A percentile compares a stretch with the other conserved stretches of the same genome.
Conservation (phyloP, 2,888 invertebrate species). For the Thalpophila matura region DNA sequence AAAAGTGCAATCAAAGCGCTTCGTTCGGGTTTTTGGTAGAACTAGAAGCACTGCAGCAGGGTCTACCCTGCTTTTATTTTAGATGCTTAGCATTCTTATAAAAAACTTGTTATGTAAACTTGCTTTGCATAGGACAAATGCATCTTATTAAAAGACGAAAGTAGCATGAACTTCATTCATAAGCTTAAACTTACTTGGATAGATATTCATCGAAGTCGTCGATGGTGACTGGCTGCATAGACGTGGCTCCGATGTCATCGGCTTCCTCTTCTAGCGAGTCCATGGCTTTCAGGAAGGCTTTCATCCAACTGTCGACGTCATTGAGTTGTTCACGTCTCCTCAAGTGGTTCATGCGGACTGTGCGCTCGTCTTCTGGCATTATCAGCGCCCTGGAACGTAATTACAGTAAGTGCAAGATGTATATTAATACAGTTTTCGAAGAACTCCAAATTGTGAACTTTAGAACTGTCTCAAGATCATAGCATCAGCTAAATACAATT, state of each 20-base stretch:
- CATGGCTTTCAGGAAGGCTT: conserved; percentile 96
- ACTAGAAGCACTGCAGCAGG: no score
- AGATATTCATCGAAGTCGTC: conserved; percentile 97
- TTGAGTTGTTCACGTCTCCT: conserved; percentile 95
- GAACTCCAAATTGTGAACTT: neutral
- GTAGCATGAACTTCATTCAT: no score
- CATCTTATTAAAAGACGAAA: no score
- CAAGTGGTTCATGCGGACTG: conserved; percentile 96
- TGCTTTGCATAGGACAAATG: no score
- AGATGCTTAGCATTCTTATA: no score
- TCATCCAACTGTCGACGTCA: conserved; percentile 97
- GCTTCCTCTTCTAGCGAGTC: conserved; percentile 95
- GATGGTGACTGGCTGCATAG: conserved; percentile 97
- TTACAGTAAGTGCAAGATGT: neutral
- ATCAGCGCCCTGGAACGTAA: conserved; percentile 92
- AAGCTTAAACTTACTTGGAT: conserved; percentile 92
- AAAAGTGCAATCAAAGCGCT: no score
- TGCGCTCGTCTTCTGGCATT: conserved; percentile 97
- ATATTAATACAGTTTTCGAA: neutral
- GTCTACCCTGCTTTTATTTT: no score
- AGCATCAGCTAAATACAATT: conserved; percentile 3
- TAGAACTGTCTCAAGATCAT: neutral
- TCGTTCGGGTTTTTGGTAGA: no score
- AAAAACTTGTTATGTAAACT: no score
- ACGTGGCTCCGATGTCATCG: conserved; percentile 96